phyloP scores from a whole-genome alignment of 2,797 vertebrate genomes.

The Amphiprion clarkii region DNA sequence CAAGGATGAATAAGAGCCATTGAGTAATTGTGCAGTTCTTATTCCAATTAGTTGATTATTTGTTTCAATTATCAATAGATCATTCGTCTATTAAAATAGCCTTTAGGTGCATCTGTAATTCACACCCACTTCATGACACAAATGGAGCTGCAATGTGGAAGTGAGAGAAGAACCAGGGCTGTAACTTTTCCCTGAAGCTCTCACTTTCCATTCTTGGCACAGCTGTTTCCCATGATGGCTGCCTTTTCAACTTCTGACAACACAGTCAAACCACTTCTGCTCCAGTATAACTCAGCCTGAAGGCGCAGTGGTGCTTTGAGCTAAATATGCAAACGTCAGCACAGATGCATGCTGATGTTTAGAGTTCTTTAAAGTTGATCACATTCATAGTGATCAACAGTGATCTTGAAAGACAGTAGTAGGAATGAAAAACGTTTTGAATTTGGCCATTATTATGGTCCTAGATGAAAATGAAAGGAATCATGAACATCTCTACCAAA shows the following conservation, averaged over 20 bases:
- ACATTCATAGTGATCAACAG: too few relatives aligned
- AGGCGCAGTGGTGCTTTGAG: too few relatives aligned
- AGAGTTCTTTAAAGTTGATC: too few relatives aligned
- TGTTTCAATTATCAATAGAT: too few relatives aligned
- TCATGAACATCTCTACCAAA: neutral
- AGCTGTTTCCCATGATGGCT: neutral
- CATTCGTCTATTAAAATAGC: too few relatives aligned
- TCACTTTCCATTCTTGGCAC: slow-evolving; percentile 4
- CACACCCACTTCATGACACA: neutral
- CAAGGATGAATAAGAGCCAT: too few relatives aligned
- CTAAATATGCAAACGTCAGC: neutral
- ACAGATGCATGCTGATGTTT: neutral
- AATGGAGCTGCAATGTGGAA: neutral
- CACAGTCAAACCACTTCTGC: neutral
- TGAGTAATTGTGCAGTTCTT: too few relatives aligned
- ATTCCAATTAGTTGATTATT: too few relatives aligned
- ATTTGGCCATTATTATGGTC: neutral
- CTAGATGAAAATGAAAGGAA: neutral
- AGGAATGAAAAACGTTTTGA: too few relatives aligned
- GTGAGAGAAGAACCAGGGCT: neutral
- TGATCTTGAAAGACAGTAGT: too few relatives aligned
- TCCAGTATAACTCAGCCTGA: neutral
- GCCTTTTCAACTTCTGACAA: neutral
- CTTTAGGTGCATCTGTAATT: neutral
- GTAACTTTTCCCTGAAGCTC: neutral